Evolutionary conservation across 1,140 invertebrate species (phyloP), one percentile per base, ranked within the genome.

Genomic region (Calycopis cecrops): DNA sequence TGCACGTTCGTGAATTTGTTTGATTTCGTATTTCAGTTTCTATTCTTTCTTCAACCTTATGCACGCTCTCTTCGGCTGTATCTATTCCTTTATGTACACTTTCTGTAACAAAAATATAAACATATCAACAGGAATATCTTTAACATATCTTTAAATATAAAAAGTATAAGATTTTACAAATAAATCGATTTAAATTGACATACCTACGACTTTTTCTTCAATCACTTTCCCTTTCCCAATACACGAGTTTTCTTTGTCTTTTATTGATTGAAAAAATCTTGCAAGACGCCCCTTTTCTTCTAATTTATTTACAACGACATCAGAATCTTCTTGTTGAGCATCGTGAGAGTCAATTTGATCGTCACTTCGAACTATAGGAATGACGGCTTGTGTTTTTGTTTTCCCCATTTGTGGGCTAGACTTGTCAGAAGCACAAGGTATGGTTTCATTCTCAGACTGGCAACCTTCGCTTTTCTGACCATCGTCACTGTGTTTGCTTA

Each of bases 191-290:
- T 52, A 53, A 12, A 47, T 37, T 17, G 53, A 64, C 65, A 55
- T 65, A 81, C 79, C 79, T 63, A 68, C 63, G 63, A 79, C 65
- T 55, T 73, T 68, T 56, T 84, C 78, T 67, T 85, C 81, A 49
- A 87, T 84, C 17, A 87, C 85, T 68, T 85, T 87, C 12, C 82
- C 82, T 62, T 80, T 87, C 16, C 86, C 78, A 73, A 88, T 88
- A 52, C 86, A 88, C 18, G 86, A 87, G 52, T 80, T 71, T 64
- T 88, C 84, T 60, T 88, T 86, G 50, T 87, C 81, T 56, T 71
- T 67, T 40, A 88, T 77, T 0, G 80, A 77, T 53, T 83, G 76
- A 44, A 88, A 88, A 14, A 88, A 79, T 38, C 76, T 73, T 0
- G 80, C 75, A 55, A 87, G 85, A 28, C 85, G 75, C 33, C 86